Base-by-base conservation (phyloP, 2,797 vertebrate genomes). In the Perodicticus potto region DNA sequence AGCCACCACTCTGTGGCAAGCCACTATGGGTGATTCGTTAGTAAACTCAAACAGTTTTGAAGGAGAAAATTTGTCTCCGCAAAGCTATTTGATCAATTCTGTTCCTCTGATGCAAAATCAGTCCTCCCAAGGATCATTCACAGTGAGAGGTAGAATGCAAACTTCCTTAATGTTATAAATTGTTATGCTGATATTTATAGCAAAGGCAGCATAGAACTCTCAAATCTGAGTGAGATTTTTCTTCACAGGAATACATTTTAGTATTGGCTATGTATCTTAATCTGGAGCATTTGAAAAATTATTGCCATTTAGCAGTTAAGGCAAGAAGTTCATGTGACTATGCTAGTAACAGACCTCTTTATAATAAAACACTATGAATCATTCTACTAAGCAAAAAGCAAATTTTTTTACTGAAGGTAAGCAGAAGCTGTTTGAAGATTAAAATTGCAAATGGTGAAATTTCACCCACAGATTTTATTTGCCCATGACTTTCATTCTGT, bases 381-480 rank as follows among this genome's bases (percentile, higher is more conserved):
- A 95, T 95, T 98, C 72, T 89, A 85, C 77, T 94, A 97, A 97
- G 82, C 91, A 97, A 96, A 97, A 96, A 82, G 37, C 74, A 97
- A 89, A 97, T 93, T 97, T 96, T 84, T 95, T 98, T 98, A 97
- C 83, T 67, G 27, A 73, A 59, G 85, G 89, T 94, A 95, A 96
- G 84, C 93, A 96, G 96, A 97, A 91, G 70, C 95, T 91, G 43
- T 91, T 98, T 88, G 77, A 97, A 96, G n/a, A 95, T 72, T 85
- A 20, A 91, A 95, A 85, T 95, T 96, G 82, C 65, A 97, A 93
- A 93, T 65, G 69, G 92, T 91, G 53, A 65, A 81, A 97, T 59
- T 93, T 96, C 84, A 65, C 92, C 70, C 80, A 69, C 93, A 63
- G 91, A 85, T 67, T 43, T 96, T 97, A 89, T 96, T 97, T 98